These are phyloP conservation scores for Champsocephalus esox DNA, from an alignment of 2,797 vertebrate species.

Conservation along the genomic window DNA sequence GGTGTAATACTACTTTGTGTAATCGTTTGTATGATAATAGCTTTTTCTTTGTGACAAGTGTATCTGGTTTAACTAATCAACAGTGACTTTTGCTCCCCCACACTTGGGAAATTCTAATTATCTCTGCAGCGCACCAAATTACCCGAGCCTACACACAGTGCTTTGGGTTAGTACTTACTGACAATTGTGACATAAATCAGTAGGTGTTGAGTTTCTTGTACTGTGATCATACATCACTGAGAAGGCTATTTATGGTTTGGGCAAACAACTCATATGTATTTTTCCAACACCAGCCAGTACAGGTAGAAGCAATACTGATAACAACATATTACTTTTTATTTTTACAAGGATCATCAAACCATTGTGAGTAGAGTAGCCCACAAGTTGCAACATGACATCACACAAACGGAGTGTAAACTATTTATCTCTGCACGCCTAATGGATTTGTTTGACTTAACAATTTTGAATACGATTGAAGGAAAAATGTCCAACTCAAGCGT, in stretches of 20 bases:
- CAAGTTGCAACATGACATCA: conserved; percentile 9
- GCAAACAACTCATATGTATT: conserved; percentile 17
- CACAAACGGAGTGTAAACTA: background rate
- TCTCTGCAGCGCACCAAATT: conserved; percentile 49
- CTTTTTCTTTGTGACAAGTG: conserved; percentile 40
- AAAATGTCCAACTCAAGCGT: too few species aligned
- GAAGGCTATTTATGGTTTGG: conserved; percentile 16
- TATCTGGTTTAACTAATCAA: conserved; percentile 44
- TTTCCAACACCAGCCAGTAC: conserved; percentile 11
- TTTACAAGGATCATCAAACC: conserved; percentile 27
- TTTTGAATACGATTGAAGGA: too few species aligned
- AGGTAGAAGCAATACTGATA: conserved; percentile 9
- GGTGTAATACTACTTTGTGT: conserved; percentile 2
- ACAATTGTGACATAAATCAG: conserved; percentile 40
- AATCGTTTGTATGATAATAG: conserved; percentile 16
- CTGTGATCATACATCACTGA: conserved; percentile 22
- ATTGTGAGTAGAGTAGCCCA: conserved; percentile 15
- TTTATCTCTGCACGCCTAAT: background rate
- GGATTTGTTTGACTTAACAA: too few species aligned
- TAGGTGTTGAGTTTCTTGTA: conserved; percentile 12
- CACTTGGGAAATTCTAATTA: conserved; percentile 52
- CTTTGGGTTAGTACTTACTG: conserved; percentile 51
- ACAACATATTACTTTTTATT: conserved; percentile 31
- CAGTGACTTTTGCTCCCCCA: conserved; percentile 40
- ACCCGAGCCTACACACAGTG: conserved; percentile 42